Percentiles rank a stretch among this genome's conserved stretches.
Conservation (phyloP, 2,113 vertebrate genomes). For the Butorides virescens region DNA sequence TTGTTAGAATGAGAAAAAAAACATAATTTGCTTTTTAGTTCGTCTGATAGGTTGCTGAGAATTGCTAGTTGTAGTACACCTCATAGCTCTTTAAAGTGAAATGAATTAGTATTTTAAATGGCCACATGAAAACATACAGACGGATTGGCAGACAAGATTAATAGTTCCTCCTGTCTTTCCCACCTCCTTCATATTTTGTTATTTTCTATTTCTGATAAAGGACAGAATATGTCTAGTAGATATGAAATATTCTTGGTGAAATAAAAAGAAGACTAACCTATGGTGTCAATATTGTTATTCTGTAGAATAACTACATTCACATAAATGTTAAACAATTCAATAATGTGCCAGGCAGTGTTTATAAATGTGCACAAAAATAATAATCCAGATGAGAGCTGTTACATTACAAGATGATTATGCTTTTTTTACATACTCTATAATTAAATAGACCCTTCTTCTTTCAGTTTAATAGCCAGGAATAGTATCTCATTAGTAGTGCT, state of each 20-base stretch:
- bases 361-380: conserved; percentile 33
- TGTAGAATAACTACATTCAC: not conserved
- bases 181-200: not conserved
- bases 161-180: not conserved
- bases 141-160: not conserved
- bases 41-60: not conserved
- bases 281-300: not conserved
- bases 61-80: not conserved
- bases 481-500: conserved; percentile 40
- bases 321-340: conserved; percentile 7
- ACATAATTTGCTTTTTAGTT: not conserved
- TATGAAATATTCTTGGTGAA: not conserved
- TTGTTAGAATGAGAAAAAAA: not conserved
- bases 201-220: not conserved
- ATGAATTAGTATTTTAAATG: not conserved
- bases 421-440: conserved; percentile 32
- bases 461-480: conserved; percentile 42
- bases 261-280: not conserved
- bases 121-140: not conserved
- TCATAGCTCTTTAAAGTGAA: not conserved
- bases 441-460: conserved; percentile 52
- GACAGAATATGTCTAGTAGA: not conserved
- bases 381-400: conserved; percentile 30
- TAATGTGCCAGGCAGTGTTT: conserved; percentile 1
- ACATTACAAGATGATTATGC: not conserved